A percentile compares a stretch with the other conserved stretches of the same genome.
These are phyloP conservation scores for Artibeus jamaicensis DNA, from an alignment of 2,797 vertebrate species.

Conservation along the genomic window DNA sequence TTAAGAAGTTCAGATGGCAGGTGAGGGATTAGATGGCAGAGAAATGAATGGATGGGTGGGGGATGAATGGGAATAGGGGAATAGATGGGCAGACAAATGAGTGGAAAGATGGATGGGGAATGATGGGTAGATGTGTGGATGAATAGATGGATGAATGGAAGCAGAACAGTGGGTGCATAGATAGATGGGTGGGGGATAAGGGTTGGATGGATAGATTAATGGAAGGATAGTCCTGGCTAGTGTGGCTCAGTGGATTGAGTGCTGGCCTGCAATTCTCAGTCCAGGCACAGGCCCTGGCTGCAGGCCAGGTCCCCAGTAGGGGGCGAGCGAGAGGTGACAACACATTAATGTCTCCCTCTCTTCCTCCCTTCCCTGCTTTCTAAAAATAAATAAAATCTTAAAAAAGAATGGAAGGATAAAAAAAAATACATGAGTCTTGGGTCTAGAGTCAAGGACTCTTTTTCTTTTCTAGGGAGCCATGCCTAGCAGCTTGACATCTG, in stretches of 20 bases:
- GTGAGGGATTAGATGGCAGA: background rate
- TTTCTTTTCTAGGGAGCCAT: conserved; percentile 23
- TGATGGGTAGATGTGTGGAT: background rate
- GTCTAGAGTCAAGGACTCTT: background rate
- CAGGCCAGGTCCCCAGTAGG: too few relatives aligned
- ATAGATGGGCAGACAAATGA: background rate
- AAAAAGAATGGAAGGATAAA: background rate
- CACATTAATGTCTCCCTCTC: too few relatives aligned
- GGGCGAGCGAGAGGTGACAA: too few relatives aligned
- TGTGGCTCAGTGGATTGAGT: too few relatives aligned
- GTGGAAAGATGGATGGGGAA: background rate
- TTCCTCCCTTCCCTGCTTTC: too few relatives aligned
- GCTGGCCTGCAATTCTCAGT: too few relatives aligned
- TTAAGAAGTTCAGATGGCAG: background rate
- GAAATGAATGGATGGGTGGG: background rate
- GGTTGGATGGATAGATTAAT: background rate
- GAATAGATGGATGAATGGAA: background rate
- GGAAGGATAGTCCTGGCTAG: background rate
- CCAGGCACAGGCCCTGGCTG: too few relatives aligned
- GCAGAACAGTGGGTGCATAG: background rate
- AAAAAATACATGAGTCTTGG: background rate
- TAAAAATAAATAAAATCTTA: too few relatives aligned
- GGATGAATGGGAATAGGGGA: background rate
- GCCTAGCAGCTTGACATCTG: background rate
- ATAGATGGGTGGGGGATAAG: background rate